Evolutionary conservation across 2,797 vertebrate genomes (phyloP), one percentile per base, ranked within the genome.

Genomic region (Crocodylus rhombifer): DNA sequence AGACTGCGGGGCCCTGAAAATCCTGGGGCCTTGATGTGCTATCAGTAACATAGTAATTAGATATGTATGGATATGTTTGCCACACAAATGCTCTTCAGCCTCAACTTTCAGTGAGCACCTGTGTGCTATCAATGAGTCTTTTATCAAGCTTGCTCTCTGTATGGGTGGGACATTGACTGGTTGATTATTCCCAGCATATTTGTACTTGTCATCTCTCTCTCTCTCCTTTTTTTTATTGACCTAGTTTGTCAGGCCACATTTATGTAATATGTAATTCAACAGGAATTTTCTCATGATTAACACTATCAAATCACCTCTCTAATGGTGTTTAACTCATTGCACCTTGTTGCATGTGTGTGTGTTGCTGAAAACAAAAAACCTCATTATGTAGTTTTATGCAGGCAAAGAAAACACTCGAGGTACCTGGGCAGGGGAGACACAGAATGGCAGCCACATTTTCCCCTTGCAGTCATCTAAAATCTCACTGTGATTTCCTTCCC

Each of bases 281-380:
- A 95, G 93, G 80, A 93, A 93, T 91, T 89, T 95, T 51, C 85
- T 94, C 85, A 88, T 91, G 95, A 95, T 96, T 92, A 96, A 89
- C 94, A 93, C 81, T 85, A 21, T 1, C 94, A 95, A 91, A 95
- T 95, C 91, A 92, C 60, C 83, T 78, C 90, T 73, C 79, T 87
- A 67, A 51, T 0, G 25, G 84, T 86, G 87, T 85, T 91, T 95
- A 95, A 85, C 91, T 96, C 93, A 95, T 91, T 89, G 81, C n/a
- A 93, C 89, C 87, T 91, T 92, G 88, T 87, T 51, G 85, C 75
- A 23, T 73, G 36, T 36, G 14, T 26, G 42, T 51, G 42, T 51
- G 42, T 78, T 87, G 61, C 73, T 51, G 42, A 71, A 87, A 28
- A 14, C 62, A 86, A 75, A 81, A 81, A 71, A 86, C 63, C 3